Percentiles rank a stretch among this genome's conserved stretches.
These are phyloP conservation scores for Sminthopsis crassicaudata DNA, from an alignment of 2,113 vertebrate species.

Conservation along the genomic window DNA sequence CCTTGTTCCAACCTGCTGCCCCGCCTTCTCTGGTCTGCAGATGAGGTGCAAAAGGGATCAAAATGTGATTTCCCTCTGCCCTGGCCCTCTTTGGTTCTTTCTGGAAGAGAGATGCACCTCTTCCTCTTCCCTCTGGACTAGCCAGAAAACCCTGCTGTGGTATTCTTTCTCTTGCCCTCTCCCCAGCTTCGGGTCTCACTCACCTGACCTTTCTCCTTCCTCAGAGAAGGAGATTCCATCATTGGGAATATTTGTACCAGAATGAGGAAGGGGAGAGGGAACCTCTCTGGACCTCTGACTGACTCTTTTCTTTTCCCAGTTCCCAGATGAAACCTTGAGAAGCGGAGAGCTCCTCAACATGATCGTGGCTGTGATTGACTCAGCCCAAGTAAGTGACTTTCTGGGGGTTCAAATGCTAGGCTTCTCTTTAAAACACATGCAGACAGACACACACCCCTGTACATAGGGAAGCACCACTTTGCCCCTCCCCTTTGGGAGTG, in stretches of 20 bases:
- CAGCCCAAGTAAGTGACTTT: constrained; percentile 85
- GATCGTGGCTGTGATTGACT: constrained; percentile 98
- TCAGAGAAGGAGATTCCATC: background rate
- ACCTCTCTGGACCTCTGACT: rapidly evolving
- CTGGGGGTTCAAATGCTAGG: rapidly evolving
- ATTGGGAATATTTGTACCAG: background rate
- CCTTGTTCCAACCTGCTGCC: background rate
- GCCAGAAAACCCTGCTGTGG: background rate
- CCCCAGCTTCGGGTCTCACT: background rate
- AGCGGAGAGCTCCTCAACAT: constrained; percentile 98
- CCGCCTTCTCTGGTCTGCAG: background rate
- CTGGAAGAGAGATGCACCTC: background rate
- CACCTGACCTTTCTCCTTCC: background rate
- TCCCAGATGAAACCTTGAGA: constrained; percentile 95
- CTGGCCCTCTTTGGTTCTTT: too few relatives aligned
- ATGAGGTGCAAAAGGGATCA: background rate
- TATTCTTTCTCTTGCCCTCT: background rate
- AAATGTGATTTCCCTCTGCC: background rate
- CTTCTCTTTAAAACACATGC: background rate
- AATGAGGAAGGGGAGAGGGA: background rate
- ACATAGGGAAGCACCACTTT: rapidly evolving
- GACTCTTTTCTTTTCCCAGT: constrained; percentile 81
- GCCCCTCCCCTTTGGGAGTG: background rate
- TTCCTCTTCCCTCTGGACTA: background rate
- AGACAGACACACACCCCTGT: background rate